Percentiles rank a stretch among this genome's conserved stretches.
Conservation (phyloP, 1,140 invertebrate species). For the Sycophaga agraensis region DNA sequence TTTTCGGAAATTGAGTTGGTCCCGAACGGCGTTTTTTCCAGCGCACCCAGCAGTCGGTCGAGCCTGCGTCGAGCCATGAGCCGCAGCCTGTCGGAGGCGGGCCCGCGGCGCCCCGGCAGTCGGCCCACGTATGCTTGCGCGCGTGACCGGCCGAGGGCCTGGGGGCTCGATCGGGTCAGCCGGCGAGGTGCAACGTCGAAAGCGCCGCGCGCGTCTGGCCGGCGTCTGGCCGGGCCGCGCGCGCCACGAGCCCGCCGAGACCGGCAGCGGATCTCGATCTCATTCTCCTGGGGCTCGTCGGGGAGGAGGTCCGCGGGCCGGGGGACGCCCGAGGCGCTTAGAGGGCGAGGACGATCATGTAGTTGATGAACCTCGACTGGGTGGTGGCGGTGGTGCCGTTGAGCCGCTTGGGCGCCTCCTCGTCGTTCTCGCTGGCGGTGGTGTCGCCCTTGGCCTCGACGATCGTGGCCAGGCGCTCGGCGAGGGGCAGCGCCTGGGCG, state of each 20-base stretch:
- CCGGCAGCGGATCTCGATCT: too few species aligned
- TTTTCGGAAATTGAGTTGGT: slow-evolving; percentile 57
- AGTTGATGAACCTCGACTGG: slow-evolving; percentile 46
- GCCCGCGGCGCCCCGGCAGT: too few species aligned
- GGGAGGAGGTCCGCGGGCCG: neutral
- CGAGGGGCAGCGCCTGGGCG: slow-evolving; percentile 13
- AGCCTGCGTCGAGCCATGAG: too few species aligned
- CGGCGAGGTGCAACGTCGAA: too few species aligned
- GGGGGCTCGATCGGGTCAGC: neutral
- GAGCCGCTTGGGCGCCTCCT: slow-evolving; percentile 42
- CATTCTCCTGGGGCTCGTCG: too few species aligned
- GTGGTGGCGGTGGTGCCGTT: slow-evolving; percentile 37
- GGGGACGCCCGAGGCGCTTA: slow-evolving; percentile 36
- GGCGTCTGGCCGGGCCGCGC: too few species aligned
- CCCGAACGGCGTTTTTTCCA: too few species aligned
- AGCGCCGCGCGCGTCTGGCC: too few species aligned
- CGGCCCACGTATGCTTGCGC: too few species aligned
- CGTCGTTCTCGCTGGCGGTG: slow-evolving; percentile 40
- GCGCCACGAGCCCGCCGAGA: too few species aligned
- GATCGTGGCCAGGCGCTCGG: slow-evolving; percentile 49
- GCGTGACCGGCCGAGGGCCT: neutral
- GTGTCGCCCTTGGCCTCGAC: slow-evolving; percentile 48
- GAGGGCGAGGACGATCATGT: slow-evolving; percentile 52
- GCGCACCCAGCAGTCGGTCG: too few species aligned
- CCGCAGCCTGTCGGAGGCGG: neutral